Percentiles rank a stretch among this genome's conserved stretches.
phyloP scores from a whole-genome alignment of 2,888 invertebrate species.

The Dione juno region DNA sequence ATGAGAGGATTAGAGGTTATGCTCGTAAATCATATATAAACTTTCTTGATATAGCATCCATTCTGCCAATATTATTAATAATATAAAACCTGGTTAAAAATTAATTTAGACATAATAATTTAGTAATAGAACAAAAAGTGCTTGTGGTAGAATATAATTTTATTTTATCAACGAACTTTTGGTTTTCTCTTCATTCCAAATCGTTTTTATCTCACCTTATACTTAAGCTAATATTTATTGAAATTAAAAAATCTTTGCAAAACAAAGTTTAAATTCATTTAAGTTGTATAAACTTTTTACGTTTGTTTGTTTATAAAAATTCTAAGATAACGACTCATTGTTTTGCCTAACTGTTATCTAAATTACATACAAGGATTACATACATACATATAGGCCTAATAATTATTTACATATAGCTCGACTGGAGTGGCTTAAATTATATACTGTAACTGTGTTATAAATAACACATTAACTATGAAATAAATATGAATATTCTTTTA shows the following conservation, averaged over 20 bases:
- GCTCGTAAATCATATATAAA: too few relatives aligned
- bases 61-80: too few relatives aligned
- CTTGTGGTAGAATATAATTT: too few relatives aligned
- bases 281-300: not conserved
- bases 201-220: not conserved
- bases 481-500: not conserved
- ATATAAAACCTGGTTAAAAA: too few relatives aligned
- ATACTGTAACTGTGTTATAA: slow-evolving; percentile 4
- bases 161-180: too few relatives aligned
- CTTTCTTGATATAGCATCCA: too few relatives aligned
- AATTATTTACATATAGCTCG: not conserved
- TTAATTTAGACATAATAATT: too few relatives aligned
- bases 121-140: too few relatives aligned
- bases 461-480: not conserved
- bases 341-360: slow-evolving; percentile 1
- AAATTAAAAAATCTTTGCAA: not conserved
- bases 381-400: not conserved
- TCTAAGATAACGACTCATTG: not conserved
- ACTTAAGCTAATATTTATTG: not conserved
- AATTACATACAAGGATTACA: not conserved
- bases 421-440: not conserved
- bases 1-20: too few relatives aligned
- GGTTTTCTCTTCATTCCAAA: too few relatives aligned
- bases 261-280: not conserved
- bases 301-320: not conserved